Evolutionary conservation across 2,797 vertebrate genomes (phyloP).

Genomic region (Halcyon smyrnensis): DNA sequence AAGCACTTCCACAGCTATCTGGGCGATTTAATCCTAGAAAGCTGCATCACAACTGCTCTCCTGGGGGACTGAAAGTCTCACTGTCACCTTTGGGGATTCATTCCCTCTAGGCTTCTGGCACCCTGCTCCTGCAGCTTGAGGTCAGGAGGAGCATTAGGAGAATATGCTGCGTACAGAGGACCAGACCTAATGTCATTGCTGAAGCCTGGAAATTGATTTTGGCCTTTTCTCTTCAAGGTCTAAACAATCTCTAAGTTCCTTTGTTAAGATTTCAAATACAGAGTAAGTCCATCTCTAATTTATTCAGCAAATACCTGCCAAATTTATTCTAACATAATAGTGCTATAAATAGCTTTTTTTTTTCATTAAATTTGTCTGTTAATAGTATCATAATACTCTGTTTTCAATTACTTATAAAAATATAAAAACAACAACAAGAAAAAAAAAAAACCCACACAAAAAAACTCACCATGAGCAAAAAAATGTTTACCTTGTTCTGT

Average conservation of each 20-base stretch:
- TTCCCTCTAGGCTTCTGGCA: background rate
- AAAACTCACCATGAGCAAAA: background rate
- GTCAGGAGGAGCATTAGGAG: background rate
- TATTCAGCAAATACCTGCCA: background rate
- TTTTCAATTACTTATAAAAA: background rate
- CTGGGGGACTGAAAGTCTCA: fast-evolving
- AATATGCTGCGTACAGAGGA: background rate
- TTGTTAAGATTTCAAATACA: background rate
- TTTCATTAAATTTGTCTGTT: background rate
- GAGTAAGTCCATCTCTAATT: background rate
- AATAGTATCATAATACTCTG: background rate
- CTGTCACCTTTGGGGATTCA: background rate
- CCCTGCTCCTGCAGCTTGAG: too few relatives aligned
- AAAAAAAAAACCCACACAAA: too few relatives aligned
- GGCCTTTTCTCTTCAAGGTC: background rate
- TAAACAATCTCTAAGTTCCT: background rate
- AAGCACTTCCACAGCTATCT: background rate
- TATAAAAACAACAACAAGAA: background rate
- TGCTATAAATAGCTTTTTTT: background rate
- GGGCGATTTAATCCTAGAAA: background rate
- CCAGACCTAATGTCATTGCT: fast-evolving
- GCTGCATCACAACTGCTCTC: background rate
- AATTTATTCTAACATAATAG: background rate
- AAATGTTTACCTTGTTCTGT: background rate
- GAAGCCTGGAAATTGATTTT: background rate